Base-by-base conservation (phyloP, 1,140 invertebrate species). In the Lepidurus arcticus region DNA sequence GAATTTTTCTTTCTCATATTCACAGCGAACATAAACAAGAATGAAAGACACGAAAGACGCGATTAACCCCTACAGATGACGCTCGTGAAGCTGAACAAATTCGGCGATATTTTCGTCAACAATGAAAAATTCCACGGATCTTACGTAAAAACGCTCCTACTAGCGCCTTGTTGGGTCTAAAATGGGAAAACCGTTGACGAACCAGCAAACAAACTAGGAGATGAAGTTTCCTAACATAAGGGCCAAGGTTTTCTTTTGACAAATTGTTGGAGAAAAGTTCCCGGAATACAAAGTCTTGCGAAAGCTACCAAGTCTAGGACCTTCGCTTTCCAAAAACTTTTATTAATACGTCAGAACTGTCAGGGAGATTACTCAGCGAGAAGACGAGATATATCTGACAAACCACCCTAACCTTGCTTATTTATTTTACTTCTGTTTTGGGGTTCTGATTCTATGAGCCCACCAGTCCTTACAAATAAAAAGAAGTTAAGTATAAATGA, bases 341-440 rank as follows among this genome's bases (percentile, higher is more conserved):
- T 65, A 65, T 65, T 65, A 65, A 65, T 65, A 65, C 53, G 53
- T 65, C 53, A 65, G 13, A 65, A n/a, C 13, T 65, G 53, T 65
- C 53, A 65, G 53, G 53, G 13, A 65, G 53, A 65, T 65, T 65
- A 65, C 53, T 65, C 53, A 65, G 53, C 53, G 53, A 65, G 53
- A 65, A 65, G n/a, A 21, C 8, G 53, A 16, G 16, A 65, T 21
- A 21, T 65, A 65, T 7, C 7, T 65, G 53, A 65, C 9, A 65
- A 7, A 65, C n/a, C 21, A 9, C 45, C 45, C 1, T 47, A 10
- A 47, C 16, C 53, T 21, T 65, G 53, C 16, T 9, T 65, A 21
- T 13, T 3, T 65, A 1, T 7, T 0, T 13, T 13, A 16, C 1
- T 65, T 65, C 7, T 21, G 6, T 65, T 21, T 65, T 3, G 34